Evolutionary conservation across 2,888 invertebrate genomes (phyloP), one percentile per base, ranked within the genome.

Genomic region (Dione juno): DNA sequence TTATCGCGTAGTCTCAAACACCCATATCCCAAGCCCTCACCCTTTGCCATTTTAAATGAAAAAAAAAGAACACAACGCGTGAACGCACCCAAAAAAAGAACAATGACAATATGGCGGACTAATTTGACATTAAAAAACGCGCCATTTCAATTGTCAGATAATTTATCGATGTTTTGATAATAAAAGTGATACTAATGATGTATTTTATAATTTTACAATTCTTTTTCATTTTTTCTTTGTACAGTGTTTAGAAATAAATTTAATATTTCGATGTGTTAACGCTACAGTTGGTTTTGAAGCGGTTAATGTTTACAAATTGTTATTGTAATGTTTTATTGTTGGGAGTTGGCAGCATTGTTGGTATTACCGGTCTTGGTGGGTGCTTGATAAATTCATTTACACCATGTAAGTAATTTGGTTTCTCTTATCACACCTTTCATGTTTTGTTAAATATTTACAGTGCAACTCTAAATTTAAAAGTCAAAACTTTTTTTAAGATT

Each of bases 51-150:
- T 61, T 79, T 54, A 67, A 69, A 70, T n/a, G n/a, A 57, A 57
- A 57, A 57, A 72, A 88, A 85, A 84, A 80, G 77, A 77, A 75
- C 57, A 43, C 78, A 80, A 83, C 88, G 90, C 91, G 82, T 83
- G 88, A 89, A 88, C 87, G 88, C 86, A 84, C 80, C 83, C 81
- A 84, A 89, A 87, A 84, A 78, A 80, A 76, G 79, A 81, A 85
- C 83, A 85, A 86, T 77, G 84, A 87, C 88, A 85, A 86, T 87
- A 91, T 88, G 90, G 88, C 88, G 81, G 87, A 80, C 89, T 91
- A 90, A 92, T 92, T 90, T 91, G 92, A 91, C 90, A 88, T 89
- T 88, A 83, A 87, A 89, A 89, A 89, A 88, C 86, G 90, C 90
- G 90, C 87, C 83, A 88, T 87, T 88, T 87, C 87, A 87, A 90